Base-by-base conservation (phyloP, 2,888 invertebrate species). In the Orchesella flavescens region DNA sequence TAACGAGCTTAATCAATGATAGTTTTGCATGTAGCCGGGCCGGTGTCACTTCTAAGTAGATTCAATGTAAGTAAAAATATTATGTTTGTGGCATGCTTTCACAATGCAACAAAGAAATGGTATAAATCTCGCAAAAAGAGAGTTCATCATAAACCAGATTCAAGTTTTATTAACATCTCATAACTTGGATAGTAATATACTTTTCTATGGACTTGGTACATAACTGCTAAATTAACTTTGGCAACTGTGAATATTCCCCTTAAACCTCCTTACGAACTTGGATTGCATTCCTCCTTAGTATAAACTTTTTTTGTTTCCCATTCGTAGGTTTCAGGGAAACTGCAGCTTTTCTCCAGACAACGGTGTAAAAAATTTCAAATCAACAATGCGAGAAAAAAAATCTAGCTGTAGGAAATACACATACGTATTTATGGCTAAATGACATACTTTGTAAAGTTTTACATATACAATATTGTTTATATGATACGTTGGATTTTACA, bases 211-310 rank as follows among this genome's bases (percentile, higher is more conserved):
- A 81, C 75, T 69, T 73, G 72, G 76, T 83, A 77, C 65, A 74
- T 61, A 83, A 83, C 83, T 24, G 77, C 83, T 83, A 83, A 83
- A 77, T 83, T 83, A 83, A 83, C 83, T 83, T 83, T 83, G 83
- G 83, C 83, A 83, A 83, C 83, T 83, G 83, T 83, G 83, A 83
- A 83, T 83, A 83, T 83, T 83, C 83, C 76, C 81, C 69, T 46
- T 61, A 46, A 71, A 71, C 83, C 71, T 69, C 77, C 65, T 73
- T 72, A 72, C 72, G 69, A 73, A 72, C 55, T 15, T 73, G 66
- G 65, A 72, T 77, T 83, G 77, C 73, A 83, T 83, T 77, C 72
- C 72, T 43, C 57, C 61, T 55, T 65, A 72, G 10, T 55, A 43
- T 53, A 34, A 69, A 46, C 49, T 17, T 55, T 53, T 19, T 46